A percentile compares a stretch with the other conserved stretches of the same genome.
phyloP scores from a whole-genome alignment of 2,888 invertebrate genomes.

The Phyto melanocephala region DNA sequence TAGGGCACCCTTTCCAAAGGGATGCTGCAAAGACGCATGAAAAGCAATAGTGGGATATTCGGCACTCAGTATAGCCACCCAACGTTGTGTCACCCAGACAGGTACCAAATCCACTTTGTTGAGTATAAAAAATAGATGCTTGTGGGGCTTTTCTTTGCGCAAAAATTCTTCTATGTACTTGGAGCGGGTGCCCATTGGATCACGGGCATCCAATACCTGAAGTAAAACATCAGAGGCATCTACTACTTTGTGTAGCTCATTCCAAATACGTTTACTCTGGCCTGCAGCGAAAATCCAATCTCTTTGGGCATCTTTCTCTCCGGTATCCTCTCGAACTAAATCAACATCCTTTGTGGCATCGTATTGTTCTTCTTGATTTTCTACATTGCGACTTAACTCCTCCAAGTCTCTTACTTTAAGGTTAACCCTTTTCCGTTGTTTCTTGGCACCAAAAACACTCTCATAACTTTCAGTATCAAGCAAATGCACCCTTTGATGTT shows the following conservation, averaged over 20 bases:
- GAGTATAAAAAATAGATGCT: conserved; percentile 97
- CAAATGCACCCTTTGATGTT: conserved; percentile 94
- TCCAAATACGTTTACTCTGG: conserved; percentile 98
- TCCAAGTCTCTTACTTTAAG: conserved; percentile 87
- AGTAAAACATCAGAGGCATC: conserved; percentile 98
- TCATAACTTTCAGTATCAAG: conserved; percentile 97
- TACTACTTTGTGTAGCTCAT: conserved; percentile 98
- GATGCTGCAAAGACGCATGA: conserved; percentile 98
- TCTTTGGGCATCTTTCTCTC: conserved; percentile 88
- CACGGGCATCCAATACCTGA: conserved; percentile 97
- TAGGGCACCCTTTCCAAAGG: conserved; percentile 97
- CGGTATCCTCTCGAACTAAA: conserved; percentile 89
- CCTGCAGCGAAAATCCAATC: conserved; percentile 98
- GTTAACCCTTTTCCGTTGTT: conserved; percentile 93
- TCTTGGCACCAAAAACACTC: conserved; percentile 96
- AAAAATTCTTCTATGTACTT: conserved; percentile 95
- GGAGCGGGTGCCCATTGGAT: conserved; percentile 97
- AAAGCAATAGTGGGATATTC: conserved; percentile 99
- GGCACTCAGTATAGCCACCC: conserved; percentile 95
- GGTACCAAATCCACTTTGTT: conserved; percentile 99
- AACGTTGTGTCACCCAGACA: conserved; percentile 98
- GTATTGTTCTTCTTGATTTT: conserved; percentile 87
- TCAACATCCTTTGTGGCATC: conserved; percentile 90
- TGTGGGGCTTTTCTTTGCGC: conserved; percentile 96
- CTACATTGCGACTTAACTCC: conserved; percentile 86